Evolutionary conservation across 2,888 invertebrate genomes (phyloP), one percentile per base, ranked within the genome.

Genomic region (Pardosa pseudoannulata): DNA sequence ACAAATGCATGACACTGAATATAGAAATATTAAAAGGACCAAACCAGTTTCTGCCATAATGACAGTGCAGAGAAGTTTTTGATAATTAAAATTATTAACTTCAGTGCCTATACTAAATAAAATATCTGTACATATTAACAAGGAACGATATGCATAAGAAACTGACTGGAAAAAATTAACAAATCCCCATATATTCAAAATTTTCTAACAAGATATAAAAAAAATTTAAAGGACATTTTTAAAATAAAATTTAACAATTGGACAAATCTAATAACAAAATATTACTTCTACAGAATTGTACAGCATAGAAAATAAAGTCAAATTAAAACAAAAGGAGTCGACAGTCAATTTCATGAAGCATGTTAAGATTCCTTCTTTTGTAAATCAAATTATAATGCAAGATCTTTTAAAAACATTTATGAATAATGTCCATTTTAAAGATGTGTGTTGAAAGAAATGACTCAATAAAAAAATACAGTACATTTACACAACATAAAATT

Each of bases 1-100:
- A 56, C 56, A 56, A 56, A 56, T 56, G 56, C 56, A 56, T 56
- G 56, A 56, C 56, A 56, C 56, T 56, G 56, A 36, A 67, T 31
- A 27, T 32, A 67, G 9, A 67, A 32, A 19, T 28, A 71, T 36
- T 80, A 71, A 71, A 78, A 78, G 83, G 83, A 83, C 83, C 83
- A 83, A 76, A 83, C 83, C 83, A 83, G 19, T 72, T 83, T 83
- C 83, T 76, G 78, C 73, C 46, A 39, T 78, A 78, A 83, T 65
- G 83, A 78, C 83, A 83, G 83, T 67, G 64, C 50, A 64, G 50
- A 32, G 75, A 81, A 70, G 6, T 19, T 64, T 23, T 23, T 56
- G 13, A 62, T 78, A 41, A 13, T 50, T 19, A 70, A 23, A 78
- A n/a, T n/a, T n/a, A 31, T 31, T 36, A 68, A 64, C 29, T 73